Evolutionary conservation across 1,140 invertebrate genomes (phyloP).

Genomic region (Apis laboriosa): DNA sequence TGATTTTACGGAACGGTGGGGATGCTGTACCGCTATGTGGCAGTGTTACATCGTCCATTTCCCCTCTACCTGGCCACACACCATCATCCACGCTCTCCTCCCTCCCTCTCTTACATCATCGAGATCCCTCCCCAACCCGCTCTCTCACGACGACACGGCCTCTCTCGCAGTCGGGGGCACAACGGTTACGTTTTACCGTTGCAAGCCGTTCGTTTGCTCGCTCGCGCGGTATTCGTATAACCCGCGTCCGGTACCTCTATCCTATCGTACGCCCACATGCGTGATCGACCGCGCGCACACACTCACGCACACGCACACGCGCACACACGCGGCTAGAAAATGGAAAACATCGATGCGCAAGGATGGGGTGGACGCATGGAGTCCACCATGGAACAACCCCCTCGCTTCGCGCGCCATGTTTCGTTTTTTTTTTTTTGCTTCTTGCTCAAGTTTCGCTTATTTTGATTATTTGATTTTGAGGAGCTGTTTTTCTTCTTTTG

Average conservation of each 20-base stretch:
- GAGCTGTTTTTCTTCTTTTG: too few species aligned
- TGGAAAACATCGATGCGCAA: neutral
- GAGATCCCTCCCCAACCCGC: slow-evolving; percentile 29
- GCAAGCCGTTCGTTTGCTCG: slow-evolving; percentile 55
- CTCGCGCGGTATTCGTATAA: slow-evolving; percentile 54
- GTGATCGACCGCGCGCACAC: slow-evolving; percentile 22
- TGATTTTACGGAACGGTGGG: slow-evolving; percentile 65
- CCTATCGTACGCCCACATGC: slow-evolving; percentile 48
- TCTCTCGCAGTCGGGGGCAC: slow-evolving; percentile 68
- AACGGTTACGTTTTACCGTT: slow-evolving; percentile 76
- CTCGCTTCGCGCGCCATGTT: too few species aligned
- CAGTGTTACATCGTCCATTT: slow-evolving; percentile 71
- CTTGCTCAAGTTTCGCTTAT: neutral
- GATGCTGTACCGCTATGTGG: slow-evolving; percentile 73
- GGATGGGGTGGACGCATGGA: neutral
- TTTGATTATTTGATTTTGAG: neutral
- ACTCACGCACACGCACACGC: too few species aligned
- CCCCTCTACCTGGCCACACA: neutral
- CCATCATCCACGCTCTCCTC: neutral
- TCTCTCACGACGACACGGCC: slow-evolving; percentile 36
- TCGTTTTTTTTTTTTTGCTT: neutral
- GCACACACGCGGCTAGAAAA: too few species aligned
- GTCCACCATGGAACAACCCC: neutral
- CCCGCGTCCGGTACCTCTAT: slow-evolving; percentile 51
- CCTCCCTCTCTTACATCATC: slow-evolving; percentile 50